Evolutionary conservation across 1,140 invertebrate genomes (phyloP).

Genomic region (Caerostris extrusa): DNA sequence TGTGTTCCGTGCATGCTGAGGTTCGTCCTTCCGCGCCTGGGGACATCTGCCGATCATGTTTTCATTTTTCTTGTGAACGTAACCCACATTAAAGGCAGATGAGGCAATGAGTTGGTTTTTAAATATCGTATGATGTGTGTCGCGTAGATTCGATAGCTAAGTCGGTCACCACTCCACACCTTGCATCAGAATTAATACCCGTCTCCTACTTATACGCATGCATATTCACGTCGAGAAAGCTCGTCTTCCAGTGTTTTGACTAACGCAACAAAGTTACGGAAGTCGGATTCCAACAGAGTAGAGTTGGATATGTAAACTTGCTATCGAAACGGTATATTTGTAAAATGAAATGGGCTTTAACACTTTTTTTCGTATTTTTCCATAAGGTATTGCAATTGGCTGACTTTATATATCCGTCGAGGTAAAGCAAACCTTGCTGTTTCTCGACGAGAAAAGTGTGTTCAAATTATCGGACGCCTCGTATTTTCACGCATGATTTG

Average conservation of each 20-base stretch:
- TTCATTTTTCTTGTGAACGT: constrained; percentile 43
- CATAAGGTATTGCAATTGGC: too few relatives aligned
- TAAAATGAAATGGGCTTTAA: too few relatives aligned
- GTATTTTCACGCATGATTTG: too few relatives aligned
- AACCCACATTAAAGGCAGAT: constrained; percentile 17
- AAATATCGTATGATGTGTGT: neutral
- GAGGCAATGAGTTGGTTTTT: neutral
- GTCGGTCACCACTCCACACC: constrained; percentile 34
- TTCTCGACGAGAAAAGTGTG: too few relatives aligned
- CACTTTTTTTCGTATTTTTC: too few relatives aligned
- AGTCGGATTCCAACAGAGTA: neutral
- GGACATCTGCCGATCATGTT: neutral
- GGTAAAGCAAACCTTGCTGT: too few relatives aligned
- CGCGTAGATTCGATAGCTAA: neutral
- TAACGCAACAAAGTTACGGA: neutral
- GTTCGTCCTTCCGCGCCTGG: neutral
- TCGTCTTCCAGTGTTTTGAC: neutral
- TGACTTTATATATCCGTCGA: too few relatives aligned
- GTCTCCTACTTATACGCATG: neutral
- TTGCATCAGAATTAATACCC: too few relatives aligned
- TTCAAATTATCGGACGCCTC: too few relatives aligned
- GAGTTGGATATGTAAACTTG: neutral
- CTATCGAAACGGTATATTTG: too few relatives aligned
- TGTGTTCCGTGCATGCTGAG: neutral
- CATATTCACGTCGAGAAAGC: too few relatives aligned